Base-by-base conservation (phyloP, 2,113 vertebrate species). In the Anarrhichthys ocellatus region DNA sequence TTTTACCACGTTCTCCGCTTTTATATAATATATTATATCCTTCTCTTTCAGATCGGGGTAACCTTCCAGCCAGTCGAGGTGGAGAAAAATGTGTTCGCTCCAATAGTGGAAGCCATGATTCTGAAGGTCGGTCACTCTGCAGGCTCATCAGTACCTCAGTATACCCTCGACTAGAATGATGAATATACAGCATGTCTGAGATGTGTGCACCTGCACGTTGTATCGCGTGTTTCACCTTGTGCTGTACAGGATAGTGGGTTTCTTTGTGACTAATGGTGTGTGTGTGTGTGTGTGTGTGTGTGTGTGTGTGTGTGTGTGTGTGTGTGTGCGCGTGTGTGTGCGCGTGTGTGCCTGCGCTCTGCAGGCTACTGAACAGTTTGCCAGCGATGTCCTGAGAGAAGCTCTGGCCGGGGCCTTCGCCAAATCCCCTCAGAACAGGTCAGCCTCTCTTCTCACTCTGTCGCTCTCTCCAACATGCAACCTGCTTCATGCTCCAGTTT, bases 81-180 rank as follows among this genome's bases (percentile, higher is more conserved):
- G 78, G 96, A 99, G 69, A 97, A 94, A 91, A 98, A 97, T 5
- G 93, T 99, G 70, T 98, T 97, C 24, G 96, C 96, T 0, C 97
- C 98, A 0, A 96, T 96, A n/a, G 92, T 98, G 1, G 98, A 99
- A 93, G 96, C 97, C 91, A 98, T 99, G 98, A 96, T 99, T 89
- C 88, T 99, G 63, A 99, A 99, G 97, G 98, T 99, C 90, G 17
- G 90, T 86, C 38, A 40, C 71, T 61, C 24, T 29, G 48, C 22
- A 48, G 54, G 50, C 62, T 82, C 73, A 18, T 76, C 61, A 24
- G 76, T 61, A 68, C 52, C 46, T 73, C 46, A 24, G 14, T 1
- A 17, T 22, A 42, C 64, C 44, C 72, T 78, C 64, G 61, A 73
- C 48, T 38, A n/a, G 40, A 80, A 63, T 71, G 38, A 83, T 81